Base-by-base conservation (phyloP, 2,888 invertebrate species). In the Drosophila meridiana region DNA sequence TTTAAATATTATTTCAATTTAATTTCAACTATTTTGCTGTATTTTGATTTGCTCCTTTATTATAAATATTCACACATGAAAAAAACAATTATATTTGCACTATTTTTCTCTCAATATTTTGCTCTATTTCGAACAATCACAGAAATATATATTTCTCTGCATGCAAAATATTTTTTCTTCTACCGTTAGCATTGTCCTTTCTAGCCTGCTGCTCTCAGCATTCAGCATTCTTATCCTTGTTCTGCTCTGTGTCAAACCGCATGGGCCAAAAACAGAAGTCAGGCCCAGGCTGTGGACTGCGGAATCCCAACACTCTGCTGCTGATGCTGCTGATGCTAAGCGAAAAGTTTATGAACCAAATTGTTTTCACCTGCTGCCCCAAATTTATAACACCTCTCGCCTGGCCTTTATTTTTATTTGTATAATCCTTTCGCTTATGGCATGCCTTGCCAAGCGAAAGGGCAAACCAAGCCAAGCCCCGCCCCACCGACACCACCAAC, bases 341-440 rank as follows among this genome's bases (percentile, higher is more conserved):
- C 85, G 85, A 87, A 84, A 90, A 90, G 82, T 87, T 87, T 90
- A 87, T 90, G 89, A 76, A 84, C 77, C 82, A 89, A 87, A 87
- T 90, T 87, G 87, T 90, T 87, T 89, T 87, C 87, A 87, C 87
- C 87, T 87, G 87, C 85, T 87, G 90, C 87, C 89, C 78, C 78
- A 80, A 87, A 87, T 90, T 87, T 87, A 90, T 89, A 87, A 79
- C 82, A 86, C 83, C 88, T 85, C 73, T 67, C 59, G 69, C 68
- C 74, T 67, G 62, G 71, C 56, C 69, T 73, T 83, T 84, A 89
- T 90, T 87, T 86, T 87, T 87, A 87, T 87, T 87, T 87, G 89
- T 90, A 90, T 90, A 87, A 87, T 87, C 87, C 89, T 90, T 87
- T 87, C 78, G 80, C 73, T 83, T 83, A 76, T 80, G 69, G 64